A percentile compares a stretch with the other conserved stretches of the same genome.
These are phyloP conservation scores for Temnothorax curvispinosus DNA, from an alignment of 1,140 invertebrate species.

Conservation along the genomic window DNA sequence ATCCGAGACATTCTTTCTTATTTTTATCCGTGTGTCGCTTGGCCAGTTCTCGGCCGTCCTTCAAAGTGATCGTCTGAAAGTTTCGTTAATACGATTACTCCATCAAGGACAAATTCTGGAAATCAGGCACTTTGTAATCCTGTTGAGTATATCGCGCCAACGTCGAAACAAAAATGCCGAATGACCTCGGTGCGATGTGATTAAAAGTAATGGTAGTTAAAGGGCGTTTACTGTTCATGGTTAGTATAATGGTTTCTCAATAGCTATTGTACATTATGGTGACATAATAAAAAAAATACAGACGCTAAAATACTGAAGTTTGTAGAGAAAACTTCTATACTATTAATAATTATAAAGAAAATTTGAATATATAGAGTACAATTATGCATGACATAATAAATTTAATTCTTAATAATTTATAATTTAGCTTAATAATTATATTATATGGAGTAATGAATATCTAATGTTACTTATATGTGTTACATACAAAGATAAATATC, in stretches of 20 bases:
- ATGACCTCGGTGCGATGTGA: not conserved
- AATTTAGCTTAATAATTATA: too few species aligned
- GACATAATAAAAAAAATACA: not conserved
- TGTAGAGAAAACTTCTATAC: not conserved
- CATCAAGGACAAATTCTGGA: slow-evolving; percentile 65
- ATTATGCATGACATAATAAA: not conserved
- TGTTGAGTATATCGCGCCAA: slow-evolving; percentile 7
- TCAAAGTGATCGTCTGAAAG: slow-evolving; percentile 62
- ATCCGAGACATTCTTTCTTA: not conserved
- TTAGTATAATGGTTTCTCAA: not conserved
- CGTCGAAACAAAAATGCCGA: slow-evolving; percentile 13
- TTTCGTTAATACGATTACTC: slow-evolving; percentile 65
- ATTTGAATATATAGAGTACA: too few species aligned
- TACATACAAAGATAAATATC: too few species aligned
- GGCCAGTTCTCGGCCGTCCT: not conserved
- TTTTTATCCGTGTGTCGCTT: not conserved
- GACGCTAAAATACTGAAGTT: not conserved
- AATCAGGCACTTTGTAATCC: slow-evolving; percentile 74
- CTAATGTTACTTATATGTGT: too few species aligned
- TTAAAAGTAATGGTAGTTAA: not conserved
- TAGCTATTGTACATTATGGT: not conserved
- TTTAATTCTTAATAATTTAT: not conserved
- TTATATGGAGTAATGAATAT: too few species aligned
- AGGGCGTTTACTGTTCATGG: not conserved
- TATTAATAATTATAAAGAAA: not conserved